Evolutionary conservation across 2,113 vertebrate species (phyloP).

Genomic region (Zootoca vivipara): DNA sequence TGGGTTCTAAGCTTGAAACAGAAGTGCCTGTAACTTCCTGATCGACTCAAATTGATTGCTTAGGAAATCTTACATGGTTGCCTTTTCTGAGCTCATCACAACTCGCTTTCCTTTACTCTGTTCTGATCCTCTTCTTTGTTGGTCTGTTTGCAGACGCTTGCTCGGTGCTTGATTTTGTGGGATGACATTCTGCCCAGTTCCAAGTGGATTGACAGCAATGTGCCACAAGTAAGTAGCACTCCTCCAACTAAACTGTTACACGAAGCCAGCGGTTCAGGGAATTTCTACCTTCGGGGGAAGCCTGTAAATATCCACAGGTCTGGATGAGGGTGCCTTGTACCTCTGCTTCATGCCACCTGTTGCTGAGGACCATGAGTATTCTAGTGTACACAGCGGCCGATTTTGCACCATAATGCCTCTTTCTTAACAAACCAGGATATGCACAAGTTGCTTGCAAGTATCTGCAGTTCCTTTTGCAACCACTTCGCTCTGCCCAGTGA

Average conservation of each 20-base stretch:
- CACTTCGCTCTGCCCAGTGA: too few relatives aligned
- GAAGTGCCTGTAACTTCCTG: not conserved
- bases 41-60: not conserved
- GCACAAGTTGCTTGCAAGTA: not conserved
- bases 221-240: conserved; percentile 86
- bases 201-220: conserved; percentile 96
- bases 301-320: not conserved
- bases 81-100: not conserved
- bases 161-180: conserved; percentile 97
- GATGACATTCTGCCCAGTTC: conserved; percentile 94
- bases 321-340: not conserved
- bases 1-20: not conserved
- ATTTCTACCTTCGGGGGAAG: not conserved
- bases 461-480: not conserved
- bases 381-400: not conserved
- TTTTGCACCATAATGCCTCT: too few relatives aligned
- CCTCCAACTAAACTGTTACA: not conserved
- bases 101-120: not conserved
- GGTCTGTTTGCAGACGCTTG: conserved; percentile 87
- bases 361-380: not conserved
- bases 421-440: not conserved
- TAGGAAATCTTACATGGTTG: not conserved
- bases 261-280: not conserved
- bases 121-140: conserved; percentile 38
- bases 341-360: not conserved